A percentile compares a stretch with the other conserved stretches of the same genome.
These are phyloP conservation scores for Crotalus tigris DNA, from an alignment of 2,113 vertebrate genomes.

Conservation along the genomic window DNA sequence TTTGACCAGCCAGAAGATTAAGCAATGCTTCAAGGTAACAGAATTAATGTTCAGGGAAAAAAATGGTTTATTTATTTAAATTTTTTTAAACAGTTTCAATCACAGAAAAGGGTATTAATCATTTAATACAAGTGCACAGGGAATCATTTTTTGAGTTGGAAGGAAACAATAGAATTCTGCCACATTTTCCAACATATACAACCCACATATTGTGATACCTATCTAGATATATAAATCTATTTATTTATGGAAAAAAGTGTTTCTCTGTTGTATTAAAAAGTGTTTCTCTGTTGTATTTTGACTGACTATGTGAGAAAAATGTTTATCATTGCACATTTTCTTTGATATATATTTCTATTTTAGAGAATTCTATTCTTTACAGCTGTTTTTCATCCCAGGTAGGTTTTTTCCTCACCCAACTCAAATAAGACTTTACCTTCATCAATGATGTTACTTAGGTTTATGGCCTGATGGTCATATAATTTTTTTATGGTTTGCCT, in stretches of 20 bases:
- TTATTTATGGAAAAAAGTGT: not conserved
- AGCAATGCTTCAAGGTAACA: conserved; percentile 56
- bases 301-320: not conserved
- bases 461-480: not conserved
- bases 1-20: conserved; percentile 61
- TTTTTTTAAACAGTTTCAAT: conserved; percentile 35
- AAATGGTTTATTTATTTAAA: conserved; percentile 31
- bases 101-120: not conserved
- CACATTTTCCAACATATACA: not conserved
- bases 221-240: not conserved
- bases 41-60: conserved; percentile 55
- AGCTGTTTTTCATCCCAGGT: not conserved
- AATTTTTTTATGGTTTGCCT: conserved; percentile 16
- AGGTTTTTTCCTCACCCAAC: not conserved
- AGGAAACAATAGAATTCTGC: not conserved
- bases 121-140: not conserved
- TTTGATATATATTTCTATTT: not conserved
- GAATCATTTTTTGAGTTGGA: conserved; percentile 14
- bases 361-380: not conserved
- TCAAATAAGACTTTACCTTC: not conserved
- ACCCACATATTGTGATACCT: not conserved
- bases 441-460: not conserved
- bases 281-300: not conserved
- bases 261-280: not conserved
- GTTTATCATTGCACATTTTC: not conserved